Evolutionary conservation across 2,113 vertebrate species (phyloP), one percentile per base, ranked within the genome.

Genomic region (Chaetodon trifascialis): DNA sequence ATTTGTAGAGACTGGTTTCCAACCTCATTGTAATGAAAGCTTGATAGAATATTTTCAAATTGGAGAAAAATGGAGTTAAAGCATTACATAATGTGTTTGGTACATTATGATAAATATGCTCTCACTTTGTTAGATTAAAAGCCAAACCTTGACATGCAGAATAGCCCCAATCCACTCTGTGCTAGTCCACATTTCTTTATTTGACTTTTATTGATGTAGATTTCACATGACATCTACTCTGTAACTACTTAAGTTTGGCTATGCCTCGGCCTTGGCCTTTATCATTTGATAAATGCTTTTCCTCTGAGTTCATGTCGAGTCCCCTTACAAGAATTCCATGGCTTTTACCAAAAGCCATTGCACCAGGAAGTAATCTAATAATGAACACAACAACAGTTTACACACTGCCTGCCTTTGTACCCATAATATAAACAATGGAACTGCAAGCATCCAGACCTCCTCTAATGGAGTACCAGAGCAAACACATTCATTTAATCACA

Each of bases 401-500:
- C 89, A 87, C 86, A 86, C 81, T 63, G 86, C 60, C 86, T 75
- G 76, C 86, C 82, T 92, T 86, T 90, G 86, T 83, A 54, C 68
- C 73, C 77, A 9, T 92, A 94, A 93, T 92, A 90, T 83, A 93
- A 93, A 91, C 86, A 89, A 90, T 86, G 88, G 79, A 76, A 89
- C 76, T 73, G 80, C 85, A 52, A 83, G 78, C 86, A 65, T 80
- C 86, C 55, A 83, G 91, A 92, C 87, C 84, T 77, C 70, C 88
- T 86, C 91, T 94, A 94, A 95, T 94, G 88, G 92, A 93, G 88
- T 74, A 92, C 88, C 83, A 87, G 74, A 79, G 90, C 86, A 91
- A 94, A 94, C 88, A 91, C 90, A 94, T 96, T 94, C 94, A 93
- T 95, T 97, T 97, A 96, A 97, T 98, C 96, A 96, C 94, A 93